Evolutionary conservation across 2,113 vertebrate genomes (phyloP), one percentile per base, ranked within the genome.

Genomic region (Apaloderma vittatum): DNA sequence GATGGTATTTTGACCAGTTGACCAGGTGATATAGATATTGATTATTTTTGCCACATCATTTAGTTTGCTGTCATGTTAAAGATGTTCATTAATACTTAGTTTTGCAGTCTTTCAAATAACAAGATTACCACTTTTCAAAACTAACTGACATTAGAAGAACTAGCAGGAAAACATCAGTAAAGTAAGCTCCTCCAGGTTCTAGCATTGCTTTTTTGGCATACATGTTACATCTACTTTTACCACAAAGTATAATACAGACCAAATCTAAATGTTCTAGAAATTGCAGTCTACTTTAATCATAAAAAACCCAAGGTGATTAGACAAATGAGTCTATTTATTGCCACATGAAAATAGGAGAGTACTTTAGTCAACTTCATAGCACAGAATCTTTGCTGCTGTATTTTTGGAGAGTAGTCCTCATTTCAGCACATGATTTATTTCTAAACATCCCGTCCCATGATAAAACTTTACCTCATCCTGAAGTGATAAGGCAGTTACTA

Each of bases 261-360:
- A 58, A 68, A 36, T n/a, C 87, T 61, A 73, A 88, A 74, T 63
- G 81, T 65, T 51, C 87, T 88, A 46, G 37, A 78, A 91, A 78
- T 3, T 27, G 48, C 66, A 85, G 54, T 37, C 32, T 65, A 34
- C 15, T 45, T 77, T 73, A 68, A 85, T 54, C 66, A 85, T 40
- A 49, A 83, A 88, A 93, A 54, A 3, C 1, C 54, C 67, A 71
- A 51, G 67, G 46, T 4, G 2, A 74, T 92, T 75, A 84, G 36
- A 74, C 34, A 83, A 92, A 75, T 76, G 72, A 92, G 72, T 96
- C 51, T 48, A 58, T 61, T 48, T 84, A 90, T 75, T 90, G n/a
- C 48, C 52, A 66, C 34, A 22, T 57, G 32, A 80, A 83, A 87
- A 75, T 2, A 67, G 57, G 43, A 67, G 65, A 81, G 19, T 13